phyloP scores from a whole-genome alignment of 1,140 invertebrate species.

The Micrasema longulum region DNA sequence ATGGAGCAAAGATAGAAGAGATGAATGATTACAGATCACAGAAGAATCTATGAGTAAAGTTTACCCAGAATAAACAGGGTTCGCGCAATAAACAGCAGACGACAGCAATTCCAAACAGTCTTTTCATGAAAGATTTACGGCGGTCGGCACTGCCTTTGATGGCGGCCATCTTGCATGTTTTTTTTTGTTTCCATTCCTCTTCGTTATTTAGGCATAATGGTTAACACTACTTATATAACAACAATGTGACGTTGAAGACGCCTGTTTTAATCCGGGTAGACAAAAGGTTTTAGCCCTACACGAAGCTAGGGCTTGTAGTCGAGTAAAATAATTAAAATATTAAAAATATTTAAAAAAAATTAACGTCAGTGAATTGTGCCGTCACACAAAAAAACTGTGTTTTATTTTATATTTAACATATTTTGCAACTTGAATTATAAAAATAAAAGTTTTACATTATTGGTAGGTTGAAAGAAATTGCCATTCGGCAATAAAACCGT shows the following conservation, averaged over 20 bases:
- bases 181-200: constrained; percentile 40
- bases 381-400: too few relatives aligned
- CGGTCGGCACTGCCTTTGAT: constrained; percentile 30
- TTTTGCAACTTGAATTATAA: too few relatives aligned
- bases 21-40: neutral
- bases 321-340: too few relatives aligned
- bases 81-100: constrained; percentile 37
- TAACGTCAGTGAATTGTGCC: too few relatives aligned
- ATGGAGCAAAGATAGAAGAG: neutral
- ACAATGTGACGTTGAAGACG: constrained; percentile 46
- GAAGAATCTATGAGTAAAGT: constrained; percentile 21
- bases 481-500: too few relatives aligned
- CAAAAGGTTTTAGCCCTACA: constrained; percentile 22
- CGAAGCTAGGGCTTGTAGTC: constrained; percentile 23
- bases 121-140: constrained; percentile 45
- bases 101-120: constrained; percentile 44
- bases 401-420: too few relatives aligned
- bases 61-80: constrained; percentile 7
- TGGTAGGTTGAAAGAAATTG: too few relatives aligned
- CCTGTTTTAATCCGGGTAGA: constrained; percentile 42
- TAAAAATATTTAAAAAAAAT: too few relatives aligned
- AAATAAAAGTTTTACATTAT: too few relatives aligned
- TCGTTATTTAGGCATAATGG: constrained; percentile 43
- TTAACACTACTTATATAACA: constrained; percentile 37
- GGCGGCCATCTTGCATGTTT: constrained; percentile 20